These are phyloP conservation scores for Ornithorhynchus anatinus DNA, from an alignment of 2,113 vertebrate genomes.

Conservation along the genomic window DNA sequence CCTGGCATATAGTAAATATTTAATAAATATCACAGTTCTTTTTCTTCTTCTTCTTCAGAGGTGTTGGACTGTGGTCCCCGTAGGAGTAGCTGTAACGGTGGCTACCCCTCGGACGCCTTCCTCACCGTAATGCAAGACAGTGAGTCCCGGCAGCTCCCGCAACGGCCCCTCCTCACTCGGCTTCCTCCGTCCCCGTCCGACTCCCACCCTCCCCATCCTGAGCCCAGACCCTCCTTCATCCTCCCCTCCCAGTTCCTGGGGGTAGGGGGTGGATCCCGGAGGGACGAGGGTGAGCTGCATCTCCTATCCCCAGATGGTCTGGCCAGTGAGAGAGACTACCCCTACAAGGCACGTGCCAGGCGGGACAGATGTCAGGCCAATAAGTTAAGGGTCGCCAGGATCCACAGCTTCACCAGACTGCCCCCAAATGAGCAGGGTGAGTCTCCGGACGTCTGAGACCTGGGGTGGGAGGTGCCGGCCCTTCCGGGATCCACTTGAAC, in stretches of 20 bases:
- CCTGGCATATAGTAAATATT: no score
- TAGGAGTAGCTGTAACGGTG: constrained; percentile 15
- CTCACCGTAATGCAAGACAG: constrained; percentile 35
- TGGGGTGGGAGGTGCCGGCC: not conserved
- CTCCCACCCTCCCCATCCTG: no score
- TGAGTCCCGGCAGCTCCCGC: no score
- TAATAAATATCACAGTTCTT: no score
- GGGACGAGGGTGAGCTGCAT: no score
- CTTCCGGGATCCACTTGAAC: no score
- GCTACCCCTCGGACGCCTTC: constrained; percentile 45
- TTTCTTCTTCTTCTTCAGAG: no score
- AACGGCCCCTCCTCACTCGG: not conserved
- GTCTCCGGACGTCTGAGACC: not conserved
- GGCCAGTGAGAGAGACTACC: constrained; percentile 45
- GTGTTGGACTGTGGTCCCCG: constrained; percentile 53
- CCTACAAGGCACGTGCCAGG: not conserved
- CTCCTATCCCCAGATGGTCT: constrained; percentile 36
- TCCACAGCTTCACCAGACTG: constrained; percentile 43
- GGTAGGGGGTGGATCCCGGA: no score
- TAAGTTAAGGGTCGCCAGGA: constrained; percentile 35
- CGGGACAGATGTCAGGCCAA: not conserved
- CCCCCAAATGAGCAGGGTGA: not conserved
- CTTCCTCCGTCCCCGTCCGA: no score
- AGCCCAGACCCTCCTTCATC: no score
- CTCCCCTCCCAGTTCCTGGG: no score